Evolutionary conservation across 1,140 invertebrate genomes (phyloP).

Genomic region (Daktulosphaira vitifoliae): DNA sequence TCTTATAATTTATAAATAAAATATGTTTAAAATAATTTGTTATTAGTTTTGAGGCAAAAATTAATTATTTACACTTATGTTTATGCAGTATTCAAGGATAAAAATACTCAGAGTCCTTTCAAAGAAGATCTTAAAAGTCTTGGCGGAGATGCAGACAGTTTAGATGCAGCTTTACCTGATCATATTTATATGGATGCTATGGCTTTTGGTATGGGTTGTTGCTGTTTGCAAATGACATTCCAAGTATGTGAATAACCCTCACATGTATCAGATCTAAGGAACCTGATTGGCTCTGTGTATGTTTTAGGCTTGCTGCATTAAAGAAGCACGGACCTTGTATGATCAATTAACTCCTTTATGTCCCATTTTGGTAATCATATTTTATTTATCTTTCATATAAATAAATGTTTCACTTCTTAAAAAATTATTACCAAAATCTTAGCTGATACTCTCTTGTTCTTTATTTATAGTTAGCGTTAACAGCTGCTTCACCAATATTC

Average conservation of each 20-base stretch:
- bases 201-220: conserved; percentile 99
- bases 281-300: background rate
- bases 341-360: conserved; percentile 95
- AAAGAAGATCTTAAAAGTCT: conserved; percentile 56
- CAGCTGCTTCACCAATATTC: conserved; percentile 90
- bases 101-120: conserved; percentile 64
- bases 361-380: conserved; percentile 93
- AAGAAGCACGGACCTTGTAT: conserved; percentile 89
- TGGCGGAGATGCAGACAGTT: conserved; percentile 62
- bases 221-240: conserved; percentile 92
- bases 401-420: background rate
- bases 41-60: too few species aligned
- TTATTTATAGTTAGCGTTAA: conserved; percentile 71
- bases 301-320: conserved; percentile 86
- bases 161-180: conserved; percentile 60
- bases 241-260: conserved; percentile 39
- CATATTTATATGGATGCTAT: conserved; percentile 97
- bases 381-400: too few species aligned
- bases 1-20: too few species aligned
- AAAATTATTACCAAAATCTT: background rate
- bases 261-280: conserved; percentile 3
- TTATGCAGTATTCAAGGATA: conserved; percentile 81
- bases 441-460: background rate
- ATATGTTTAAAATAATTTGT: too few species aligned
- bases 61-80: too few species aligned